Conservation (phyloP, 2,888 invertebrate genomes). For the Drosophila limbata region DNA sequence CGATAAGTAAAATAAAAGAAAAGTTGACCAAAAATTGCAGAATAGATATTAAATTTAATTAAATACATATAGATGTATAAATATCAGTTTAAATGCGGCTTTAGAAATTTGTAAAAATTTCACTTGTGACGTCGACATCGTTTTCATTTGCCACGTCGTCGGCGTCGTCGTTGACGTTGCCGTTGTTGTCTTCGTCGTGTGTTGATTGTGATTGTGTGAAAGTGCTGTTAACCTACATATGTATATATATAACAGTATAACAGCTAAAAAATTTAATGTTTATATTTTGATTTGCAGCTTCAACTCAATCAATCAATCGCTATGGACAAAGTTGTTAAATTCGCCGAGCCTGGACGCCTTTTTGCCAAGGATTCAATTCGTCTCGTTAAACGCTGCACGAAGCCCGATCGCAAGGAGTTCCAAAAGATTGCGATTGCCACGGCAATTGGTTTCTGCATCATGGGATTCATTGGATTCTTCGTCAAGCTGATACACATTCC, state of each 20-base stretch:
- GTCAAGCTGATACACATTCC: constrained; percentile 99
- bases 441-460: constrained; percentile 99
- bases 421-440: constrained; percentile 99
- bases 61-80: neutral
- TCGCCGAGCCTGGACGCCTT: constrained; percentile 97
- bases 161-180: constrained; percentile 28
- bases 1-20: constrained; percentile 4
- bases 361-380: constrained; percentile 99
- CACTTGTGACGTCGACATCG: constrained; percentile 58
- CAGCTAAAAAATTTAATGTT: neutral
- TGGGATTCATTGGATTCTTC: constrained; percentile 99
- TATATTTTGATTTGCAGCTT: constrained; percentile 36
- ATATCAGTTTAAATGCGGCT: neutral
- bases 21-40: neutral
- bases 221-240: constrained; percentile 44
- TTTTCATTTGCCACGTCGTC: constrained; percentile 72
- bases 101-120: constrained; percentile 37
- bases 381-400: constrained; percentile 99
- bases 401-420: constrained; percentile 99
- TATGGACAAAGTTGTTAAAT: constrained; percentile 99
- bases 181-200: constrained; percentile 18
- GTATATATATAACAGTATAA: neutral
- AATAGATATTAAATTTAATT: neutral
- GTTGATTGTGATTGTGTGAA: constrained; percentile 51
- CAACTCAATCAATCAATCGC: constrained; percentile 5